Conservation (phyloP, 2,113 vertebrate species). For the Erythrolamprus reginae region DNA sequence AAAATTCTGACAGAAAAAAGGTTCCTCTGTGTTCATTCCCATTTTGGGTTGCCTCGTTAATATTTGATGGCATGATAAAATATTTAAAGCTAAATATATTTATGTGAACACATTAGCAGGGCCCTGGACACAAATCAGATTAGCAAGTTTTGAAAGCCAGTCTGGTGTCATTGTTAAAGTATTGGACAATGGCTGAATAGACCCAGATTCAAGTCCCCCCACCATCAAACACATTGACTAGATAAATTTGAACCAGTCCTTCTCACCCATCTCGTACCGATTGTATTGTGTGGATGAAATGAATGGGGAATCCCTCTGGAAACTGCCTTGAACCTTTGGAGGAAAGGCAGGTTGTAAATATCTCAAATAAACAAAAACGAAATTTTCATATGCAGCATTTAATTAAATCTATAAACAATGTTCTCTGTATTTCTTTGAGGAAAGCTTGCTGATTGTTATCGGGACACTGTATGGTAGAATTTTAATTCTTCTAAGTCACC, state of each 20-base stretch:
- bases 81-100: slow-evolving; percentile 75
- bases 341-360: background rate
- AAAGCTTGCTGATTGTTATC: slow-evolving; percentile 29
- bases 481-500: background rate
- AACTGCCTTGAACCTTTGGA: background rate
- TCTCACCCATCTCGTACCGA: background rate
- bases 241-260: background rate
- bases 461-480: background rate
- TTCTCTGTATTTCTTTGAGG: slow-evolving; percentile 42
- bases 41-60: slow-evolving; percentile 66
- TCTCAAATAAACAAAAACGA: background rate
- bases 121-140: slow-evolving; percentile 59
- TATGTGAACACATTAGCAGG: slow-evolving; percentile 65
- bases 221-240: background rate
- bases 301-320: background rate
- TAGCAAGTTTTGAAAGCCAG: slow-evolving; percentile 39
- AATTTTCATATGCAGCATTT: slow-evolving; percentile 57
- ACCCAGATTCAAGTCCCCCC: background rate
- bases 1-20: slow-evolving; percentile 31
- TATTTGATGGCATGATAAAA: slow-evolving; percentile 76
- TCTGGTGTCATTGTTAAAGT: background rate
- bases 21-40: slow-evolving; percentile 41
- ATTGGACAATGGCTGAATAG: background rate
- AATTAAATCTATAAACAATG: slow-evolving; percentile 80
- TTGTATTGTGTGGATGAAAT: background rate